Evolutionary conservation across 2,888 invertebrate species (phyloP).

Genomic region (Cantharis flavilabris): DNA sequence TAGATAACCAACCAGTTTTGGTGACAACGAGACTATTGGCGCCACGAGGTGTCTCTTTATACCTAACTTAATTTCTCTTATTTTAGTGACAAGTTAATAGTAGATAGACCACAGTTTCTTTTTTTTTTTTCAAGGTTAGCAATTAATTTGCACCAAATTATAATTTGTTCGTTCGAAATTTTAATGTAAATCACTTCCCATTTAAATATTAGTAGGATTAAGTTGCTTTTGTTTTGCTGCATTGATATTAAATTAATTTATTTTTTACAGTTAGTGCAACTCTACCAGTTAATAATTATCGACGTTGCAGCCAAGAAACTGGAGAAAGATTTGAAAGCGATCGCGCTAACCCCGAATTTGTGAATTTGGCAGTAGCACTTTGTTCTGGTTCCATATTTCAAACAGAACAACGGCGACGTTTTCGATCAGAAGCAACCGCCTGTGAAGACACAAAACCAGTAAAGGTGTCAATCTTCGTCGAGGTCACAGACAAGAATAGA

Average conservation of each 20-base stretch:
- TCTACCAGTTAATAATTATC: slow-evolving; percentile 9
- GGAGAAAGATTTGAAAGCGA: slow-evolving; percentile 11
- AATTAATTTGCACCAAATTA: not conserved
- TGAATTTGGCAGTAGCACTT: slow-evolving; percentile 34
- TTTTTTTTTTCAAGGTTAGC: not conserved
- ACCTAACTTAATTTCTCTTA: slow-evolving; percentile 22
- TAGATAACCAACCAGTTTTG: slow-evolving; percentile 23
- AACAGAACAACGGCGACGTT: slow-evolving; percentile 36
- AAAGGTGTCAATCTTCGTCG: slow-evolving; percentile 35
- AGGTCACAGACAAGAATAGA: slow-evolving; percentile 41
- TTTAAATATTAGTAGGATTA: not conserved
- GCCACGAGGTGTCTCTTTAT: slow-evolving; percentile 15
- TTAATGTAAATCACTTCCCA: not conserved
- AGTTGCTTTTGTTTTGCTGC: not conserved
- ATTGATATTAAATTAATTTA: not conserved
- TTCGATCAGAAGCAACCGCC: slow-evolving; percentile 42
- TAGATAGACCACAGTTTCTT: slow-evolving; percentile 1
- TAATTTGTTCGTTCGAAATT: not conserved
- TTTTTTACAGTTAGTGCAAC: slow-evolving; percentile 2
- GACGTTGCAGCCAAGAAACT: slow-evolving; percentile 7
- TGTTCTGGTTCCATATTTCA: slow-evolving; percentile 14
- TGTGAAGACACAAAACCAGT: slow-evolving; percentile 44
- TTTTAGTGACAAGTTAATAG: slow-evolving; percentile 17
- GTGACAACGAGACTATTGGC: slow-evolving; percentile 24
- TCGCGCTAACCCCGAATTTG: slow-evolving; percentile 14